Percentiles rank a stretch among this genome's conserved stretches.
These are phyloP conservation scores for Echinops telfairi DNA, from an alignment of 2,113 vertebrate species.

Conservation along the genomic window DNA sequence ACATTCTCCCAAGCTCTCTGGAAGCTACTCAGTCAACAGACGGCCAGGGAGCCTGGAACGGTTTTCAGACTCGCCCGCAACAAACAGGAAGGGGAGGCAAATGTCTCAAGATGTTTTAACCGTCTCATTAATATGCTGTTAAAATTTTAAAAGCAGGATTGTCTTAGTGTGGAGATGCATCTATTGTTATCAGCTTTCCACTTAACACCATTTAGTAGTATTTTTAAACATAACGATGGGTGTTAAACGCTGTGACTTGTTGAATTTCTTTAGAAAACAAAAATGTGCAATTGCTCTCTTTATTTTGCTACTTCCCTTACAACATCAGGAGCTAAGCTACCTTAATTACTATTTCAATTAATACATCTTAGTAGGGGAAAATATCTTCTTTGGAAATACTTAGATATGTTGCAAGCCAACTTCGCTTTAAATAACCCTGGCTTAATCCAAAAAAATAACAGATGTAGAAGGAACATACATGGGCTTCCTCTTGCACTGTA, in stretches of 20 bases:
- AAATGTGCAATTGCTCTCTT: neutral
- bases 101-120: constrained; percentile 1
- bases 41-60: constrained; percentile 8
- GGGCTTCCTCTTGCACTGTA: too few relatives aligned
- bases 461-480: too few relatives aligned
- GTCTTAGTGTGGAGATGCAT: neutral
- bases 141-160: neutral
- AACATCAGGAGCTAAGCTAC: neutral
- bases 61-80: constrained; percentile 59
- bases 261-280: constrained; percentile 17
- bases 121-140: neutral
- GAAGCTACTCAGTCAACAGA: constrained; percentile 57
- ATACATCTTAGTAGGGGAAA: too few relatives aligned
- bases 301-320: constrained; percentile 31
- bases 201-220: constrained; percentile 17
- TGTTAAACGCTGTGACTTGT: constrained; percentile 28
- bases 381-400: too few relatives aligned
- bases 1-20: neutral
- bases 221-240: constrained; percentile 48
- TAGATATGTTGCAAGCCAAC: too few relatives aligned
- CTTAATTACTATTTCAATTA: neutral
- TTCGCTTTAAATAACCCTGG: too few relatives aligned
- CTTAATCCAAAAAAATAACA: too few relatives aligned
- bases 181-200: neutral
- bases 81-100: constrained; percentile 37